Evolutionary conservation across 1,140 invertebrate species (phyloP).

Genomic region (Eupeodes corollae): DNA sequence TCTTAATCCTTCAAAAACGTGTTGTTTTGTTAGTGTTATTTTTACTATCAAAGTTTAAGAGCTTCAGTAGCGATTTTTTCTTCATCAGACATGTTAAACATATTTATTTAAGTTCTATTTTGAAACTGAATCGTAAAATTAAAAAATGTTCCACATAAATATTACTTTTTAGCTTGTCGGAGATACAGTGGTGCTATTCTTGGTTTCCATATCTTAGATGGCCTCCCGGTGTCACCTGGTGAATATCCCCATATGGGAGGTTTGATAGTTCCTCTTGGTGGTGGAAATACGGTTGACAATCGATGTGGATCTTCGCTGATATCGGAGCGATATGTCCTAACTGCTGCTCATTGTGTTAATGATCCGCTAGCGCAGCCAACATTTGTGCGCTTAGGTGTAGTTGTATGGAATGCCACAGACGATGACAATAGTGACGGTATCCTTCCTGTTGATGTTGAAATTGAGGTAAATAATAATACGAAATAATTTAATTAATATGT

Average conservation of each 20-base stretch:
- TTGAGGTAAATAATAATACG: conserved; percentile 8
- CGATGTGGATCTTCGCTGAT: conserved; percentile 41
- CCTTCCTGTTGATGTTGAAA: conserved; percentile 3
- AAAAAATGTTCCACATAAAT: too few species aligned
- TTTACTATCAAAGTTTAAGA: too few species aligned
- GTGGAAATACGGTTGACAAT: conserved; percentile 18
- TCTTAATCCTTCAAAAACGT: too few species aligned
- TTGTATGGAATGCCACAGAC: conserved; percentile 9
- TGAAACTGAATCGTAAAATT: too few species aligned
- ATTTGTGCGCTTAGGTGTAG: conserved; percentile 23
- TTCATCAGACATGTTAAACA: too few species aligned
- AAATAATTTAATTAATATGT: too few species aligned
- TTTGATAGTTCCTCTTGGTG: conserved; percentile 12
- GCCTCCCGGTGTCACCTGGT: conserved; percentile 16
- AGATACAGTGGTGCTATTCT: conserved; percentile 2
- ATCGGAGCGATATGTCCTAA: conserved; percentile 39
- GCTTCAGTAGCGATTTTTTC: too few species aligned
- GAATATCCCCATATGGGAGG: conserved; percentile 33
- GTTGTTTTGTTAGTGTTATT: too few species aligned
- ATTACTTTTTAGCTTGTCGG: conserved; percentile 4
- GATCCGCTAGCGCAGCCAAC: conserved; percentile 6
- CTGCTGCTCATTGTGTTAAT: conserved; percentile 67
- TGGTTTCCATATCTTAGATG: conserved; percentile 22
- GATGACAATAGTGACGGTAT: conserved; percentile 2
- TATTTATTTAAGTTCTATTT: too few species aligned